A percentile compares a stretch with the other conserved stretches of the same genome.
phyloP scores from a whole-genome alignment of 2,797 vertebrate genomes.

The Yasuhikotakia modesta region DNA sequence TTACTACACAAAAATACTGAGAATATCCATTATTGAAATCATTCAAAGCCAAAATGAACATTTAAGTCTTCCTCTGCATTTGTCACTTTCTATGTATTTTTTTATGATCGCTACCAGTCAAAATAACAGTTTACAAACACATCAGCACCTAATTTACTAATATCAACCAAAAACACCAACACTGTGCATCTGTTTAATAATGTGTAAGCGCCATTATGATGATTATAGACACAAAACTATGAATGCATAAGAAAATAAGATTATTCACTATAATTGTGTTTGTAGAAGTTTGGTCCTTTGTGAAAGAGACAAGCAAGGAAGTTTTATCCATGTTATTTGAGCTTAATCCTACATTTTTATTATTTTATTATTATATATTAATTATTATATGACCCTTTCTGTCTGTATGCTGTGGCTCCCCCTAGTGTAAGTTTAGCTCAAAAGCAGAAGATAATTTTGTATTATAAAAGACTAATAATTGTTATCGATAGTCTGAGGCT shows the following conservation, averaged over 20 bases:
- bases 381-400: neutral
- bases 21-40: neutral
- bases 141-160: neutral
- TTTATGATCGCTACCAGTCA: neutral
- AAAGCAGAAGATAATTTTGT: slow-evolving; percentile 9
- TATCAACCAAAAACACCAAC: neutral
- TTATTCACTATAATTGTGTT: neutral
- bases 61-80: neutral
- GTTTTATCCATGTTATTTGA: neutral
- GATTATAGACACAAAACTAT: neutral
- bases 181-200: neutral
- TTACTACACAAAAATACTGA: neutral
- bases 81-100: neutral
- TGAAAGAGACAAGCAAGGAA: neutral
- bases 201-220: neutral
- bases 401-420: slow-evolving; percentile 44
- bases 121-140: neutral
- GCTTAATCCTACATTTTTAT: neutral
- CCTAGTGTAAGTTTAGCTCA: slow-evolving; percentile 35
- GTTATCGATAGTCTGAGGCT: neutral
- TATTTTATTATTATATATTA: too few species aligned
- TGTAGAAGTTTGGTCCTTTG: neutral
- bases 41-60: neutral
- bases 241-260: neutral
- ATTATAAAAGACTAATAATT: neutral